phyloP scores from a whole-genome alignment of 2,113 vertebrate species.

The Proterorhinus semilunaris region DNA sequence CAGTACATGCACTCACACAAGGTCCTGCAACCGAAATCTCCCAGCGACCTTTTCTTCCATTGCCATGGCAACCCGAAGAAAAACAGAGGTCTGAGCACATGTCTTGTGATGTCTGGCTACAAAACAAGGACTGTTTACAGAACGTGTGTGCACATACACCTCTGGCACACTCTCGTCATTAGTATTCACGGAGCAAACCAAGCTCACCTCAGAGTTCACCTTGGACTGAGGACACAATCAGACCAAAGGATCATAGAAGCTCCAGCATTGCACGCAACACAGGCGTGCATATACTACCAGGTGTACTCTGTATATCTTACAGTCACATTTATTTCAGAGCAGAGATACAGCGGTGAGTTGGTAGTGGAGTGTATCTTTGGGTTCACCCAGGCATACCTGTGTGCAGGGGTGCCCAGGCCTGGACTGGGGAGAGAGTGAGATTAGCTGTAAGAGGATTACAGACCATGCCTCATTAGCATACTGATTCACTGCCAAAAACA shows the following conservation, averaged over 20 bases:
- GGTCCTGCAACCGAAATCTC: slow-evolving; percentile 50
- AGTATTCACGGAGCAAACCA: slow-evolving; percentile 49
- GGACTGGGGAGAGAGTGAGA: slow-evolving; percentile 69
- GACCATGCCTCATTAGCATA: slow-evolving; percentile 77
- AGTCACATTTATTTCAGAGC: slow-evolving; percentile 22
- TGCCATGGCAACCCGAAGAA: slow-evolving; percentile 53
- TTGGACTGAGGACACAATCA: slow-evolving; percentile 53
- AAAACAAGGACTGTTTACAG: slow-evolving; percentile 32
- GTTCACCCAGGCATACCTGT: slow-evolving; percentile 52
- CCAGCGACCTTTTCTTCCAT: slow-evolving; percentile 51
- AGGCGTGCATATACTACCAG: neutral
- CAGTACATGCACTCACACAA: slow-evolving; percentile 22
- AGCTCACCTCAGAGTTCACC: slow-evolving; percentile 48
- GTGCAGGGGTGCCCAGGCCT: slow-evolving; percentile 59
- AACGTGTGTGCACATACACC: slow-evolving; percentile 13
- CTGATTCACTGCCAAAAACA: slow-evolving; percentile 71
- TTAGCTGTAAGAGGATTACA: slow-evolving; percentile 75
- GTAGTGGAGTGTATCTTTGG: slow-evolving; percentile 4
- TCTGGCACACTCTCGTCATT: slow-evolving; percentile 46
- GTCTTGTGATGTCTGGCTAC: slow-evolving; percentile 31
- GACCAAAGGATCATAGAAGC: slow-evolving; percentile 18
- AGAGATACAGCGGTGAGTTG: slow-evolving; percentile 11
- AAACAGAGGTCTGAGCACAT: slow-evolving; percentile 48
- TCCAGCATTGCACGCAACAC: neutral
- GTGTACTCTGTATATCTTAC: neutral